phyloP scores from a whole-genome alignment of 2,113 vertebrate species.

The Clarias macrocephalus region DNA sequence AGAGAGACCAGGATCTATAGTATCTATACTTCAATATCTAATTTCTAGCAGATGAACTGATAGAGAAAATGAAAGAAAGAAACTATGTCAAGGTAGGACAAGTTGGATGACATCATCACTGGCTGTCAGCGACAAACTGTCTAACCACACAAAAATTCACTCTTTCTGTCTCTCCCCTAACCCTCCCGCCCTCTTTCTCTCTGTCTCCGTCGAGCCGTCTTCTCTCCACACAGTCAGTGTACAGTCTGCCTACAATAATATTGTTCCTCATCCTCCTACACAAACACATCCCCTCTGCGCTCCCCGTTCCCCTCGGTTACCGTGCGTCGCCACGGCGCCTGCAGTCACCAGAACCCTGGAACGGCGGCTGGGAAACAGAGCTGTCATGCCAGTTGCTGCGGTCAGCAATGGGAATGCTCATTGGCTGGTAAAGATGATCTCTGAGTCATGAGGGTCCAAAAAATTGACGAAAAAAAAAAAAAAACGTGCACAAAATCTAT shows the following conservation, averaged over 20 bases:
- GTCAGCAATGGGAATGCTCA: slow-evolving; percentile 51
- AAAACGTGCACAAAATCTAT: slow-evolving; percentile 38
- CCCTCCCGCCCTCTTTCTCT: not conserved
- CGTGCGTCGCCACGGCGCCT: slow-evolving; percentile 52
- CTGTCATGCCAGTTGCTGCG: slow-evolving; percentile 54
- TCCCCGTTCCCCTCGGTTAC: slow-evolving; percentile 51
- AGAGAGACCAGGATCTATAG: not conserved
- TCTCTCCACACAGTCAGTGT: slow-evolving; percentile 43
- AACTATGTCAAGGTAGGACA: slow-evolving; percentile 1
- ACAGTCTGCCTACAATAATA: slow-evolving; percentile 56
- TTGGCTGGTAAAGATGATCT: slow-evolving; percentile 46
- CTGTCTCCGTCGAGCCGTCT: slow-evolving; percentile 19
- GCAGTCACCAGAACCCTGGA: slow-evolving; percentile 57
- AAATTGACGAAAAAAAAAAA: slow-evolving; percentile 39
- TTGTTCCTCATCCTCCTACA: slow-evolving; percentile 54
- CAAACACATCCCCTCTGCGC: slow-evolving; percentile 53
- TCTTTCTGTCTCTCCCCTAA: not conserved
- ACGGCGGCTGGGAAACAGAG: slow-evolving; percentile 40
- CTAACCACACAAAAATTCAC: not conserved
- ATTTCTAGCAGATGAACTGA: not conserved
- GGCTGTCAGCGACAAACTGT: not conserved
- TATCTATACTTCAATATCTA: not conserved
- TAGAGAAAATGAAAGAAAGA: not conserved
- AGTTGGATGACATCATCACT: slow-evolving; percentile 2
- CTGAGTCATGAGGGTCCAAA: slow-evolving; percentile 35